phyloP scores from a whole-genome alignment of 2,113 vertebrate genomes.

The Sceloporus undulatus region DNA sequence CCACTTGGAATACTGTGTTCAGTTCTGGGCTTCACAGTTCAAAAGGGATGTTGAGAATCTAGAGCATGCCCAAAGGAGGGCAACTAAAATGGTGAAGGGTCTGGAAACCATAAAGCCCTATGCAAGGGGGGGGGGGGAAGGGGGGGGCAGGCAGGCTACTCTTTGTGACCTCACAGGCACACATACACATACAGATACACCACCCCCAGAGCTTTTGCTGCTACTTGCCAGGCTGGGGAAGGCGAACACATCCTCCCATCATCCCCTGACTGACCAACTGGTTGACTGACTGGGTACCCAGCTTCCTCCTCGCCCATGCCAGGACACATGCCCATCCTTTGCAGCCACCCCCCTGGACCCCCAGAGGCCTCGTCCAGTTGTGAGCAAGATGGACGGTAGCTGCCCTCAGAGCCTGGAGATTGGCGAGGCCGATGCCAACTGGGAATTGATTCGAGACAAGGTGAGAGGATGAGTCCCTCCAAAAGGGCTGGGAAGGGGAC shows the following conservation, averaged over 20 bases:
- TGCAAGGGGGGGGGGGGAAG: too few species aligned
- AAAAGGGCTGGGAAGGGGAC: too few species aligned
- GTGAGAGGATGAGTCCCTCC: slow-evolving; percentile 34
- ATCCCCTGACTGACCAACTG: too few species aligned
- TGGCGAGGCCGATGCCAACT: slow-evolving; percentile 70
- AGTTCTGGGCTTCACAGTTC: too few species aligned
- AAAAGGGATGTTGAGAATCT: too few species aligned
- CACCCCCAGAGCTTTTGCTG: background rate
- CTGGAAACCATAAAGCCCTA: too few species aligned
- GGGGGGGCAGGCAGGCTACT: too few species aligned
- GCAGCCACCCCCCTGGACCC: background rate
- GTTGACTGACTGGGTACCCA: too few species aligned
- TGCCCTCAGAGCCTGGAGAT: slow-evolving; percentile 51
- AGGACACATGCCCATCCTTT: slow-evolving; percentile 27
- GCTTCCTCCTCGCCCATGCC: background rate
- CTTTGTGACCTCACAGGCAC: slow-evolving; percentile 37
- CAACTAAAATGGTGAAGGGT: too few species aligned
- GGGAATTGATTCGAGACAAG: slow-evolving; percentile 75
- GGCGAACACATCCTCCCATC: background rate
- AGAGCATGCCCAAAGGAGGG: too few species aligned
- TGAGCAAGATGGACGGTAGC: slow-evolving; percentile 34
- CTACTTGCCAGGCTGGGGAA: background rate
- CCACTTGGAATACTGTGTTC: too few species aligned
- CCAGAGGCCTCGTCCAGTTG: background rate
- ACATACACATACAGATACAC: too few species aligned